phyloP scores from a whole-genome alignment of 2,113 vertebrate genomes.

The Toxostoma redivivum region DNA sequence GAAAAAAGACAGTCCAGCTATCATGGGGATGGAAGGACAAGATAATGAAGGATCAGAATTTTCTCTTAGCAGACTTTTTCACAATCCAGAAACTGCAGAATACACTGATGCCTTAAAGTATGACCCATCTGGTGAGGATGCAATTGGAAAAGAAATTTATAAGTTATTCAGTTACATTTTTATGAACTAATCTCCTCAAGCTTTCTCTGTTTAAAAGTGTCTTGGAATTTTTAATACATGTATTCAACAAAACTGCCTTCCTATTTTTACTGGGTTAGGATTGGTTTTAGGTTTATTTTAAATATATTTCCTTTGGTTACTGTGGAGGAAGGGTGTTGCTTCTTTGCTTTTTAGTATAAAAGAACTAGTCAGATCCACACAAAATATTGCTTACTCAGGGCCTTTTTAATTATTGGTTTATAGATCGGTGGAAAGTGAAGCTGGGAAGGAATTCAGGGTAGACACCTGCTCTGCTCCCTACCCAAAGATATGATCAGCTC shows the following conservation, averaged over 20 bases:
- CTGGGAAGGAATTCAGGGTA: not conserved
- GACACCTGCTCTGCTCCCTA: fast-evolving
- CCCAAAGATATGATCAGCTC: not conserved
- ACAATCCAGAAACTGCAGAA: not conserved
- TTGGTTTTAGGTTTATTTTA: not conserved
- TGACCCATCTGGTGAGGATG: not conserved
- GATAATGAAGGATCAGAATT: not conserved
- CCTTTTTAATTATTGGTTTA: not conserved
- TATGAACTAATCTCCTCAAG: not conserved
- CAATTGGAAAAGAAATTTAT: not conserved
- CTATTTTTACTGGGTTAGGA: fast-evolving
- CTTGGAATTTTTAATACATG: not conserved
- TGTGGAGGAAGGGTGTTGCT: fast-evolving
- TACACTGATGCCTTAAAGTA: not conserved
- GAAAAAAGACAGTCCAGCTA: not conserved
- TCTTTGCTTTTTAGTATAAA: not conserved
- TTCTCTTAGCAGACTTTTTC: not conserved
- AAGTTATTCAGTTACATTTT: not conserved
- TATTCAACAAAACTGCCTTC: not conserved
- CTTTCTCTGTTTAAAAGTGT: not conserved
- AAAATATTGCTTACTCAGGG: not conserved
- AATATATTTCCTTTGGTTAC: not conserved
- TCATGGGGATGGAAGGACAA: not conserved
- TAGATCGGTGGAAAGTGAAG: fast-evolving
- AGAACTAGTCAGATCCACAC: not conserved